Evolutionary conservation across 2,797 vertebrate species (phyloP), one percentile per base, ranked within the genome.

Genomic region (Argentina silus): DNA sequence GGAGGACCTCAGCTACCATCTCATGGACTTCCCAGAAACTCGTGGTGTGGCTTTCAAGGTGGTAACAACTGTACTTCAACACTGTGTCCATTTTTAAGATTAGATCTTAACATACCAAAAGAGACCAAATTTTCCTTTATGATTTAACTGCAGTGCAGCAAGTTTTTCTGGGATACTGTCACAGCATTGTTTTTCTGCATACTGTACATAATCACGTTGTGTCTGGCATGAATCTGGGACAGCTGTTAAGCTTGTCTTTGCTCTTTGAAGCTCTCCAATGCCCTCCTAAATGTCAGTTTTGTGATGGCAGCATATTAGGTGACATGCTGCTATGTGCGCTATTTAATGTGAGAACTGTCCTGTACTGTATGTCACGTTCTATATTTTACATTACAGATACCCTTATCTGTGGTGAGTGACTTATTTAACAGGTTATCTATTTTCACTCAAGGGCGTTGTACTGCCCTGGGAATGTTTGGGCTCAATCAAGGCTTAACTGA

Each of bases 21-120:
- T 99, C 73, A 89, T 99, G 80, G 95, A 98, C 90, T 99, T 98
- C 90, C 96, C 97, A 72, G 98, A 99, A 76, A 97, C 96, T 55
- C 94, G 95, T 85, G 94, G 93, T 57, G 93, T 97, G 78, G 96
- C 97, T 57, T 91, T 98, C 76, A 99, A 98, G 96, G 98, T 97
- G 86, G 12, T n/a, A n/a, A 51, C 50, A 51, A n/a, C 15, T 53
- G 50, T 53, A 17, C 27, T 53, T 47, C 19, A 67, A 57, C 21
- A 67, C 23, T 17, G 6, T 59, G 21, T 67, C 23, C 15, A 47
- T 53, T 23, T 57, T 67, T 2, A 36, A 36, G 56, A 68, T 47
- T 27, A 47, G 8, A 27, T 53, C 10, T 23, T 11, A 59, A 43
- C 48, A 14, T 59, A 19, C 19, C 44, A 60, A 12, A 53, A 47